Percentiles rank a stretch among this genome's conserved stretches.
phyloP scores from a whole-genome alignment of 2,888 invertebrate genomes.

The Alloplasta piceator region DNA sequence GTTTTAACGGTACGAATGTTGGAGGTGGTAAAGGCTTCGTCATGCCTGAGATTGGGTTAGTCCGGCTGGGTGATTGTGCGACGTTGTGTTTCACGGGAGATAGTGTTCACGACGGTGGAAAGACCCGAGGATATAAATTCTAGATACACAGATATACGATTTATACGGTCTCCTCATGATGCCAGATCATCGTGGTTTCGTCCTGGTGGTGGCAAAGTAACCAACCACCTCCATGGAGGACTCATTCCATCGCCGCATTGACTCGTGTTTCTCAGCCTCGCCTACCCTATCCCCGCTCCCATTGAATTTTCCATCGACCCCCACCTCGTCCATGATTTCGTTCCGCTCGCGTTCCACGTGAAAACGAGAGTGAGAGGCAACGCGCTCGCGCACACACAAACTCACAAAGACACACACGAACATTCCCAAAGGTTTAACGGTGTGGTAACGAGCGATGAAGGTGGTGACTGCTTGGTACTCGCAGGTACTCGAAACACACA shows the following conservation, averaged over 20 bases:
- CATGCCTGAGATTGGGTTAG: constrained; percentile 41
- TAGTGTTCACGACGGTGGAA: constrained; percentile 36
- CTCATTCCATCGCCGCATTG: constrained; percentile 42
- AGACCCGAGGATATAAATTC: constrained; percentile 36
- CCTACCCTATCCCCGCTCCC: constrained; percentile 48
- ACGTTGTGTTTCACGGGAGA: constrained; percentile 36
- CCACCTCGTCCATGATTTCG: background rate
- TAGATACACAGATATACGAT: background rate
- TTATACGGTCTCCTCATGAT: background rate
- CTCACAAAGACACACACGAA: background rate
- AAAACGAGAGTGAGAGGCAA: constrained; percentile 63
- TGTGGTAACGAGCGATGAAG: constrained; percentile 56
- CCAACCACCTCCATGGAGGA: constrained; percentile 58
- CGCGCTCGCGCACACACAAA: background rate
- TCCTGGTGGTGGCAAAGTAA: constrained; percentile 30
- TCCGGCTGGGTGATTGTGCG: constrained; percentile 51
- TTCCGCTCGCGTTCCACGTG: constrained; percentile 12
- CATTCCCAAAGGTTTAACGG: constrained; percentile 25
- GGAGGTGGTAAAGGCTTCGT: constrained; percentile 41
- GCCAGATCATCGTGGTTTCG: constrained; percentile 20
- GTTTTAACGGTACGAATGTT: background rate
- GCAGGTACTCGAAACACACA: constrained; percentile 36
- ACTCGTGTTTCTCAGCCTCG: constrained; percentile 44
- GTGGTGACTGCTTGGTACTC: constrained; percentile 51
- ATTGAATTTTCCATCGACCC: constrained; percentile 45